Conservation (phyloP, 1,140 invertebrate genomes). For the Drosophila pallidifrons region DNA sequence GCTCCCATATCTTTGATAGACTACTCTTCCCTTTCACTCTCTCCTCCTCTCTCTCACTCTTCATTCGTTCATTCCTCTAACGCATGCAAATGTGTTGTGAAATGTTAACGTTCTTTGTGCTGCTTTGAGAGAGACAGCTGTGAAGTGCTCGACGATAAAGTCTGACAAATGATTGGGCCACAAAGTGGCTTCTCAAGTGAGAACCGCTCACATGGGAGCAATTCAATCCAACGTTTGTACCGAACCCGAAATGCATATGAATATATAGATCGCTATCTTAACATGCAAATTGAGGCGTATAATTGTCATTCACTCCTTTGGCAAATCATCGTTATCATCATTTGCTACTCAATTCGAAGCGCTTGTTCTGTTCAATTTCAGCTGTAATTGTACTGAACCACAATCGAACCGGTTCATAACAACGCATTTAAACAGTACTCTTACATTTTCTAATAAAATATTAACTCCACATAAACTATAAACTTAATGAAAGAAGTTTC, state of each 20-base stretch:
- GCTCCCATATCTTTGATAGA: conserved; percentile 7
- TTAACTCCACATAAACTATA: too few relatives aligned
- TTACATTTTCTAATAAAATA: too few relatives aligned
- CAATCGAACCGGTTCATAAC: not conserved
- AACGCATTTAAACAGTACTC: too few relatives aligned
- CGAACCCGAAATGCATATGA: not conserved
- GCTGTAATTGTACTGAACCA: not conserved
- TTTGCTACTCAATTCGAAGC: not conserved
- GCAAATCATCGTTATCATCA: not conserved
- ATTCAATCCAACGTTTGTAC: conserved; percentile 6
- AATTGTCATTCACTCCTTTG: conserved; percentile 11
- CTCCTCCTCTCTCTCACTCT: not conserved
- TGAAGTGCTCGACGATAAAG: conserved; percentile 28
- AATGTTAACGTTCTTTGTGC: conserved; percentile 23
- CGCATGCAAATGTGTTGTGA: conserved; percentile 71
- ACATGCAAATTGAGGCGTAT: conserved; percentile 5
- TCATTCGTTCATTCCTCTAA: not conserved
- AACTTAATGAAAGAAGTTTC: too few relatives aligned
- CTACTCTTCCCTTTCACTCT: not conserved
- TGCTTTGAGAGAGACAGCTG: conserved; percentile 41
- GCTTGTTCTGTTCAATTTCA: not conserved
- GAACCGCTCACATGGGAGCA: conserved; percentile 24
- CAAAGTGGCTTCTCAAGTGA: not conserved
- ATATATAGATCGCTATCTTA: conserved; percentile 7
- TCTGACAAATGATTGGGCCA: conserved; percentile 28